Conservation (phyloP, 2,888 invertebrate genomes). For the Cosmopolites sordidus region DNA sequence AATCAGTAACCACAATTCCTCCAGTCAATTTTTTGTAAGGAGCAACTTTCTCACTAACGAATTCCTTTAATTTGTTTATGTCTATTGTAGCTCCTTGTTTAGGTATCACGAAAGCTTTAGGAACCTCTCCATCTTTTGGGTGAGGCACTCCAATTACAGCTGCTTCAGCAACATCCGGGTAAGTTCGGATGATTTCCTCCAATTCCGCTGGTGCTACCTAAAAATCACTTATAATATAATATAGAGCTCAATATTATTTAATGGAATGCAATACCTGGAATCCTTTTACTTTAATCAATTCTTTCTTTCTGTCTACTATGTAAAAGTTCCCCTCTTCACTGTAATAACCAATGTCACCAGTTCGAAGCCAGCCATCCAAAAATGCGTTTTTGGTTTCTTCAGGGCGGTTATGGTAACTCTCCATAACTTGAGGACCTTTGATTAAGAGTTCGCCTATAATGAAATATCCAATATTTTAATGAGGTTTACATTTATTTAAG, state of each 20-base stretch:
- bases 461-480: too few relatives aligned
- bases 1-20: slow-evolving; percentile 52
- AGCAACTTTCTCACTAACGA: slow-evolving; percentile 64
- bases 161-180: slow-evolving; percentile 72
- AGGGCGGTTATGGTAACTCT: slow-evolving; percentile 71
- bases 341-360: slow-evolving; percentile 58
- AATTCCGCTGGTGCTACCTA: slow-evolving; percentile 88
- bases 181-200: slow-evolving; percentile 67
- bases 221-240: slow-evolving; percentile 35
- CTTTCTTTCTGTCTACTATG: slow-evolving; percentile 74
- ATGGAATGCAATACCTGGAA: slow-evolving; percentile 50
- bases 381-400: slow-evolving; percentile 68
- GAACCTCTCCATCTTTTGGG: slow-evolving; percentile 65
- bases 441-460: not conserved
- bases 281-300: slow-evolving; percentile 70
- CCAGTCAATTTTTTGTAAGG: slow-evolving; percentile 67
- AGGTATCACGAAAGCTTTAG: slow-evolving; percentile 67
- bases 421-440: slow-evolving; percentile 75
- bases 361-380: slow-evolving; percentile 70
- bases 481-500: too few relatives aligned
- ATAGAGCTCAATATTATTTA: too few relatives aligned
- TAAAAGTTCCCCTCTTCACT: slow-evolving; percentile 63
- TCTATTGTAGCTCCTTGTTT: slow-evolving; percentile 46
- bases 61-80: slow-evolving; percentile 57
- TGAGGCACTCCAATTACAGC: slow-evolving; percentile 79